A percentile compares a stretch with the other conserved stretches of the same genome.
These are phyloP conservation scores for Cyprinodon tularosa DNA, from an alignment of 2,113 vertebrate genomes.

Conservation along the genomic window DNA sequence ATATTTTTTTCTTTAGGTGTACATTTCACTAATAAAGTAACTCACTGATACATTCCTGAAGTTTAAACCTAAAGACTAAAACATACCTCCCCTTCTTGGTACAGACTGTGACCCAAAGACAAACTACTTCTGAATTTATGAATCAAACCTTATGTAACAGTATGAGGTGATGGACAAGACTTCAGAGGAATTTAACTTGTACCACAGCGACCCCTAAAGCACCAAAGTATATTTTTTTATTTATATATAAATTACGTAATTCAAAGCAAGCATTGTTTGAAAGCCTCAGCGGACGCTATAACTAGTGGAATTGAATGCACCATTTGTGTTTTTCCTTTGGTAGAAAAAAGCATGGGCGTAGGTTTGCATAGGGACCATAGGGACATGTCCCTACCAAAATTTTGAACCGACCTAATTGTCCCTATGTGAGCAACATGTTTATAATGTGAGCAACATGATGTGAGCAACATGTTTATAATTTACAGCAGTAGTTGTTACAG, in stretches of 20 bases:
- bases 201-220: constrained; percentile 29
- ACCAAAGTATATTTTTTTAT: too few relatives aligned
- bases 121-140: constrained; percentile 32
- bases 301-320: too few relatives aligned
- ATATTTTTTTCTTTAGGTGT: background rate
- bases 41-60: background rate
- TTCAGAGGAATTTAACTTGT: background rate
- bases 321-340: too few relatives aligned
- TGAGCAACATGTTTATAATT: too few relatives aligned
- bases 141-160: constrained; percentile 23
- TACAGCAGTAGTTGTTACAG: too few relatives aligned
- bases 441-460: too few relatives aligned
- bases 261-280: background rate
- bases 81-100: background rate
- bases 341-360: too few relatives aligned
- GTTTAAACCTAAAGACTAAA: background rate
- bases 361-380: too few relatives aligned
- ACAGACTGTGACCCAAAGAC: background rate
- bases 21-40: background rate
- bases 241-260: background rate
- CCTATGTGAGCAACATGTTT: too few relatives aligned
- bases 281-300: too few relatives aligned
- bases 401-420: too few relatives aligned
- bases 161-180: background rate
- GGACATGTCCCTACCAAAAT: too few relatives aligned